phyloP scores from a whole-genome alignment of 2,888 invertebrate species.

The Caenorhabditis angaria region DNA sequence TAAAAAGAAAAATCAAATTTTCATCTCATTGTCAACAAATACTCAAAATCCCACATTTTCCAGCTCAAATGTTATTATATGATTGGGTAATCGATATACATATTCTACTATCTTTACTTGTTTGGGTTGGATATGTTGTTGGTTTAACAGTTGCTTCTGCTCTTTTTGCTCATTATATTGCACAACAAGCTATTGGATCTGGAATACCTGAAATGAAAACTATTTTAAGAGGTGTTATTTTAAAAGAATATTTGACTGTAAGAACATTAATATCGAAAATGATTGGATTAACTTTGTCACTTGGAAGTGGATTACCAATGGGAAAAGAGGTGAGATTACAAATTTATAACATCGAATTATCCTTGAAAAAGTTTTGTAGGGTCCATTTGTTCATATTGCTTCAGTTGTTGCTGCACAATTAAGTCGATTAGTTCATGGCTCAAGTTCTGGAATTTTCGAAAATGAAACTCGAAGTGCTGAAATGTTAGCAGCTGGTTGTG shows the following conservation, averaged over 20 bases:
- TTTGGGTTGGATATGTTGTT: conserved; percentile 64
- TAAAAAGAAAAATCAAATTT: too few relatives aligned
- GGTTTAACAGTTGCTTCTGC: conserved; percentile 59
- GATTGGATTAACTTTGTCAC: conserved; percentile 89
- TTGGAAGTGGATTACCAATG: conserved; percentile 93
- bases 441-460: conserved; percentile 54
- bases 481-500: conserved; percentile 97
- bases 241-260: conserved; percentile 96
- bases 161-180: conserved; percentile 89
- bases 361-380: conserved; percentile 74
- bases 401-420: conserved; percentile 92
- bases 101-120: conserved; percentile 24
- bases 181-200: conserved; percentile 89
- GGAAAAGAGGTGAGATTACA: conserved; percentile 83
- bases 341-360: neutral
- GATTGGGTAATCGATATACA: conserved; percentile 23
- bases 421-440: conserved; percentile 85
- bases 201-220: conserved; percentile 79
- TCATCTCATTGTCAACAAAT: too few relatives aligned
- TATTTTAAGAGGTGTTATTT: conserved; percentile 88
- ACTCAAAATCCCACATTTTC: neutral
- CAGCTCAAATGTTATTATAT: conserved; percentile 49
- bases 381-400: conserved; percentile 97
- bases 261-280: conserved; percentile 92
- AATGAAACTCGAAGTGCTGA: conserved; percentile 79